These are phyloP conservation scores for Fistularia tabacaria DNA, from an alignment of 2,797 vertebrate species.

Conservation along the genomic window DNA sequence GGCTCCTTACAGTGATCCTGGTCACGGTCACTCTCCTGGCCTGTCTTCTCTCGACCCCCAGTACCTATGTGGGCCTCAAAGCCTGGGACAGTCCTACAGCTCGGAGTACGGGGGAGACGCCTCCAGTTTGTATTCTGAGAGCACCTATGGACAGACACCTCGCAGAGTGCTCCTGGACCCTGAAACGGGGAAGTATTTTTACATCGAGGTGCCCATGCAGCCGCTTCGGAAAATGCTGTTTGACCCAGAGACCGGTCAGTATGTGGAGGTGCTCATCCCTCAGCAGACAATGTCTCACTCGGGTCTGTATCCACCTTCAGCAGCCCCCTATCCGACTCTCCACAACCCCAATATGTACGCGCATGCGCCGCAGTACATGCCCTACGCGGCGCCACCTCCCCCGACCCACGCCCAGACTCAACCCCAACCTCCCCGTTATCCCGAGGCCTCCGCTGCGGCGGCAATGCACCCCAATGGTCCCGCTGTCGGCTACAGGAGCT, in stretches of 20 bases:
- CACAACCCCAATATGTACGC: constrained; percentile 77
- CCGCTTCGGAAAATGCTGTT: constrained; percentile 88
- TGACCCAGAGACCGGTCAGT: constrained; percentile 92
- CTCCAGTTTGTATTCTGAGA: constrained; percentile 75
- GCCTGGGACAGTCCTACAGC: constrained; percentile 66
- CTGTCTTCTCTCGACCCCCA: constrained; percentile 70
- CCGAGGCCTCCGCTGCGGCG: constrained; percentile 65
- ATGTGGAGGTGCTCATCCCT: constrained; percentile 90
- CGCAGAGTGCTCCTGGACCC: constrained; percentile 89
- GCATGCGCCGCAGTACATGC: constrained; percentile 75
- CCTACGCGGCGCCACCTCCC: constrained; percentile 74
- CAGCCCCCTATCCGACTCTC: constrained; percentile 75
- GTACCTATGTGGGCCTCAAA: constrained; percentile 71
- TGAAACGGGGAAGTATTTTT: constrained; percentile 91
- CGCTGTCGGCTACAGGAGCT: constrained; percentile 59
- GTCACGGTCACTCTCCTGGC: constrained; percentile 69
- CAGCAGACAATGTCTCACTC: constrained; percentile 79
- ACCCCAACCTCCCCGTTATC: constrained; percentile 69
- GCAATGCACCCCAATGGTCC: constrained; percentile 64
- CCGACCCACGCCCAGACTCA: constrained; percentile 70
- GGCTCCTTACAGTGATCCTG: constrained; percentile 61
- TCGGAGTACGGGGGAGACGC: constrained; percentile 73
- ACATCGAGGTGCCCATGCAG: constrained; percentile 86
- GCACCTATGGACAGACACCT: constrained; percentile 61
- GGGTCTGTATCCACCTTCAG: constrained; percentile 79